Evolutionary conservation across 2,113 vertebrate species (phyloP), one percentile per base, ranked within the genome.

Genomic region (Microtus ochrogaster): DNA sequence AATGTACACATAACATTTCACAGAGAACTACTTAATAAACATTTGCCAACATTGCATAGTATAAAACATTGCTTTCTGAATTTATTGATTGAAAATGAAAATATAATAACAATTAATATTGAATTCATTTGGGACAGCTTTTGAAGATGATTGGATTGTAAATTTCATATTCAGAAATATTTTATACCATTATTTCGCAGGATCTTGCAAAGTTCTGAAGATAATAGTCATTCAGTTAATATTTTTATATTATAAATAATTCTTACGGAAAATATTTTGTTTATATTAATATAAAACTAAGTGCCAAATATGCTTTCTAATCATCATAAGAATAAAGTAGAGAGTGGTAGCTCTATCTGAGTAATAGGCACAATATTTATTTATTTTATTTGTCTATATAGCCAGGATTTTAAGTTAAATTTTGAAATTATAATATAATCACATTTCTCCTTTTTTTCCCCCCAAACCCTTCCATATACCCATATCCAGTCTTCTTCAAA

Each of bases 81-180:
- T 89, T 21, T 91, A 44, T n/a, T 89, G 47, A 84, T 17, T 55
- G 82, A 86, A 88, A 66, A 33, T 66, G 1, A n/a, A 52, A 86
- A 70, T 70, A 61, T 78, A 68, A 16, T 72, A 47, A 11, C 52
- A 79, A 74, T 74, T 65, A 91, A 84, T 79, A 89, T 1, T 84
- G 21, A 9, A 63, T 91, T 89, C 91, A 44, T 26, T 44, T 89
- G 13, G 17, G 52, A 5, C 22, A 65, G 10, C 10, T 26, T 61
- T 81, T 81, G 26, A 94, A 68, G 55, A 92, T 49, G 86, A 47
- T 12, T 94, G 39, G 2, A 58, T 89, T 66, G 36, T 89, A 94
- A 84, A 92, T 4, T 24, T 74, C 44, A 47, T 7, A 58, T 7
- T 21, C 17, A 2, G 10, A 92, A 41, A 36, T 91, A 0, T 73